These are phyloP conservation scores for Lepus oiostolus DNA, from an alignment of 2,797 vertebrate genomes.

Conservation along the genomic window DNA sequence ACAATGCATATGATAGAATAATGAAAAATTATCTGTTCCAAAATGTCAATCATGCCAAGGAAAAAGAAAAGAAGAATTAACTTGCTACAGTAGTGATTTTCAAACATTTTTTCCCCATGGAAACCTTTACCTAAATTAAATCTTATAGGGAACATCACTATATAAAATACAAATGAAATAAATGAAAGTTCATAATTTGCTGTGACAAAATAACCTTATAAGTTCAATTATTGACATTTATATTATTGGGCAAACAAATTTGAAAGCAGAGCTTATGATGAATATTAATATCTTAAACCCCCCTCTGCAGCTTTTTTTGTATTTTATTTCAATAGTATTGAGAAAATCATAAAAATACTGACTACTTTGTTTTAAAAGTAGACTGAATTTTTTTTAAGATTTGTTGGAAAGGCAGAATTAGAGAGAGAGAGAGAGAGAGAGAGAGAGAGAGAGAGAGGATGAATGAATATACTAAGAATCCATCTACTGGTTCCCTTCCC, in stretches of 20 bases:
- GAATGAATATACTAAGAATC: too few relatives aligned
- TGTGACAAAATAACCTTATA: conserved; percentile 1
- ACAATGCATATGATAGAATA: neutral
- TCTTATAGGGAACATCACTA: neutral
- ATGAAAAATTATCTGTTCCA: neutral
- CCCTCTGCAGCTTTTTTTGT: neutral
- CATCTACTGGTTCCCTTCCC: too few relatives aligned
- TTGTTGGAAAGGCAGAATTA: too few relatives aligned
- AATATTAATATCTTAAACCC: conserved; percentile 14
- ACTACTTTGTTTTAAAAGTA: neutral
- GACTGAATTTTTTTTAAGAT: too few relatives aligned
- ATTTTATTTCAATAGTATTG: conserved; percentile 23
- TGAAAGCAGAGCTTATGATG: conserved; percentile 19
- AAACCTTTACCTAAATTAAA: conserved; percentile 44
- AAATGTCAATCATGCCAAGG: neutral
- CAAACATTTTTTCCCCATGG: neutral
- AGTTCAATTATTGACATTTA: neutral
- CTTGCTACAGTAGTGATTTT: neutral
- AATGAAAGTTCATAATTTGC: neutral
- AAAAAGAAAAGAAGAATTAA: neutral
- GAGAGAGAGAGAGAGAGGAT: too few relatives aligned
- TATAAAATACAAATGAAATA: conserved; percentile 26
- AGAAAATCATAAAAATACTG: conserved; percentile 42
- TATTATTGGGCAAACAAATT: conserved; percentile 18
- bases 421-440: too few relatives aligned